These are phyloP conservation scores for Scaptomyza hsui DNA, from an alignment of 1,140 invertebrate genomes.

Conservation along the genomic window DNA sequence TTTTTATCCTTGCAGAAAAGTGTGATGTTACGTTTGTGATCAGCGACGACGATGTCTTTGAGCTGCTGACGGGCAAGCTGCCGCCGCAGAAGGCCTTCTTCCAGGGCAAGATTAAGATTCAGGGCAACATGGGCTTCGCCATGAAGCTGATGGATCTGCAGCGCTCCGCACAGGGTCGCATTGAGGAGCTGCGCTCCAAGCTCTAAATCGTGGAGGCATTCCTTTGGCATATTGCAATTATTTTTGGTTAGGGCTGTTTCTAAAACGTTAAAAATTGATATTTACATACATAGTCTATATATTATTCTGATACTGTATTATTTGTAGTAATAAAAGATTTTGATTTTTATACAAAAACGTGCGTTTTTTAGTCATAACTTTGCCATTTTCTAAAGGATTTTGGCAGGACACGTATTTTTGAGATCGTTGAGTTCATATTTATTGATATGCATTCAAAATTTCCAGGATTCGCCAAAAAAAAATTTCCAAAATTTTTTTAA, in stretches of 20 bases:
- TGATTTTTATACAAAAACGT: constrained; percentile 31
- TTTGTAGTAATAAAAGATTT: constrained; percentile 41
- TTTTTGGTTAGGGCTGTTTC: constrained; percentile 21
- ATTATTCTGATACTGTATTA: constrained; percentile 53
- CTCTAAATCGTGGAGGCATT: constrained; percentile 85
- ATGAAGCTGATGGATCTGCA: constrained; percentile 96
- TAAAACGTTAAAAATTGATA: constrained; percentile 13
- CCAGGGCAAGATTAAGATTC: constrained; percentile 93
- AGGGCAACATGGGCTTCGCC: constrained; percentile 97
- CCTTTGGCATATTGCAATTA: constrained; percentile 26
- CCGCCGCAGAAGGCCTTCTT: constrained; percentile 99
- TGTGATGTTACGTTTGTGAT: constrained; percentile 96
- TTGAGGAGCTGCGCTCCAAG: constrained; percentile 90
- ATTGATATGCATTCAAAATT: no score
- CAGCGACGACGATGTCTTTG: constrained; percentile 92
- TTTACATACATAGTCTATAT: constrained; percentile 4
- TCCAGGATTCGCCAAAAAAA: no score
- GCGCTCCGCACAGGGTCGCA: constrained; percentile 88
- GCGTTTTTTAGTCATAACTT: no score
- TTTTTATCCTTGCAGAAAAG: constrained; percentile 87
- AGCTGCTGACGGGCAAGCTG: constrained; percentile 94
- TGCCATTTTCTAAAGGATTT: no score
- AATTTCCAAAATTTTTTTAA: no score
- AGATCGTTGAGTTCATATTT: no score
- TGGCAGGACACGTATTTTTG: no score